A percentile compares a stretch with the other conserved stretches of the same genome.
Conservation (phyloP, 2,797 vertebrate genomes). For the Sus cebifrons region DNA sequence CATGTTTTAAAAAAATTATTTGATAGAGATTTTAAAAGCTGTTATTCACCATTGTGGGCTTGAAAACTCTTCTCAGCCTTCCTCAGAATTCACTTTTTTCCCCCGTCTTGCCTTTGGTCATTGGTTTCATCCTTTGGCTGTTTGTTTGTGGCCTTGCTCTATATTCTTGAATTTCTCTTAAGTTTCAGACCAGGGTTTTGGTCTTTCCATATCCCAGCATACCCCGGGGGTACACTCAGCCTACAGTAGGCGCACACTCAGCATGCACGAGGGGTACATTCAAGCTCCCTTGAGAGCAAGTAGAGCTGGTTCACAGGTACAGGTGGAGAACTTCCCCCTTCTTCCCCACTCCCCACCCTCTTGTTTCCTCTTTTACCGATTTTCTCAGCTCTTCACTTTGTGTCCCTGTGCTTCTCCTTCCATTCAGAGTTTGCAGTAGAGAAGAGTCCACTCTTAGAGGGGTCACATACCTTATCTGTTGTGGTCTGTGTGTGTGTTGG, state of each 20-base stretch:
- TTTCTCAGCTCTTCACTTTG: background rate
- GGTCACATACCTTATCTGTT: background rate
- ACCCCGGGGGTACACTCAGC: background rate
- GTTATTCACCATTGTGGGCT: background rate
- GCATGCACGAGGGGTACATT: background rate
- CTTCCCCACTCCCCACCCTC: rapidly evolving
- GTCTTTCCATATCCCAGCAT: background rate
- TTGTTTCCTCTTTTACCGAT: background rate
- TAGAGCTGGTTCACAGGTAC: background rate
- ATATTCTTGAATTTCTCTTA: background rate
- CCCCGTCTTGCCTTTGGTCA: background rate
- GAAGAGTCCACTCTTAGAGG: background rate
- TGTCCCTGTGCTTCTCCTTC: background rate
- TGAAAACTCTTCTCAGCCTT: background rate
- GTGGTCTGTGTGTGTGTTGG: no score
- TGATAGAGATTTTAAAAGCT: background rate
- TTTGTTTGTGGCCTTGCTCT: background rate
- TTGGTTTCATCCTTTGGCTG: background rate
- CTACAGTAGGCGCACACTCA: background rate
- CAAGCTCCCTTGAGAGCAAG: background rate
- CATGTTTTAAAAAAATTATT: background rate
- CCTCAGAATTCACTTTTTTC: background rate
- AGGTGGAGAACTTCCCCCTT: background rate
- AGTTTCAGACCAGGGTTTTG: background rate
- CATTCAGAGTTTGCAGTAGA: background rate